Conservation (phyloP, 2,797 vertebrate species). For the Gouania willdenowi region DNA sequence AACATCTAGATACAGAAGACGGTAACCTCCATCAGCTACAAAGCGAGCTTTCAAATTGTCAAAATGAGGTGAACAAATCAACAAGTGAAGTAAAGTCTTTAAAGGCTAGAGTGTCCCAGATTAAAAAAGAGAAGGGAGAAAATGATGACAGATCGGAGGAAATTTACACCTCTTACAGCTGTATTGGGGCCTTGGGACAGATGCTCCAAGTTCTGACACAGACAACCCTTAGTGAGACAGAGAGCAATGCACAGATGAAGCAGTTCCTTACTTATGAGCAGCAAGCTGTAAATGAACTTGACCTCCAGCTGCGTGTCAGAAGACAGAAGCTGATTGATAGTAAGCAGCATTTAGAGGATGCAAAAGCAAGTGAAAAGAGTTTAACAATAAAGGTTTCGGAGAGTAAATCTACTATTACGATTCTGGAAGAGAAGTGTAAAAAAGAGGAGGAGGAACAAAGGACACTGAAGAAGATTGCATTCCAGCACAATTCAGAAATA, state of each 20-base stretch:
- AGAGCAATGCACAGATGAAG: slow-evolving; percentile 83
- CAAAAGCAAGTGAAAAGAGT: slow-evolving; percentile 76
- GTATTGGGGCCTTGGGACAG: slow-evolving; percentile 71
- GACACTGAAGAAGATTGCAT: too few species aligned
- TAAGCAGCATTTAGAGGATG: slow-evolving; percentile 72
- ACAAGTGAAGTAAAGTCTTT: slow-evolving; percentile 77
- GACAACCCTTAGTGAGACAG: slow-evolving; percentile 79
- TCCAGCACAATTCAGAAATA: too few species aligned
- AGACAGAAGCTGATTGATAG: slow-evolving; percentile 76
- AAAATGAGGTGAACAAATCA: too few species aligned
- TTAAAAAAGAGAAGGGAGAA: slow-evolving; percentile 79
- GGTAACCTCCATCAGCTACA: slow-evolving; percentile 69
- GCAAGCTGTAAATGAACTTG: slow-evolving; percentile 82
- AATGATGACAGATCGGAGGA: slow-evolving; percentile 77
- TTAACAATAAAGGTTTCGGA: slow-evolving; percentile 70
- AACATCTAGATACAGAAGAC: slow-evolving; percentile 79
- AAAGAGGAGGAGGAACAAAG: slow-evolving; percentile 66
- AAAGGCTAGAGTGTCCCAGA: slow-evolving; percentile 69
- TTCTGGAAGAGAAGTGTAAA: slow-evolving; percentile 67
- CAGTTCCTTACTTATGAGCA: slow-evolving; percentile 84
- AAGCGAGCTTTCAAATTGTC: too few species aligned
- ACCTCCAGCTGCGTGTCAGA: slow-evolving; percentile 69
- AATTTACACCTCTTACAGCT: slow-evolving; percentile 55
- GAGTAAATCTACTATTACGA: slow-evolving; percentile 66
- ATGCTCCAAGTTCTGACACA: slow-evolving; percentile 78